phyloP scores from a whole-genome alignment of 2,797 vertebrate species.

The Hydrolagus colliei region DNA sequence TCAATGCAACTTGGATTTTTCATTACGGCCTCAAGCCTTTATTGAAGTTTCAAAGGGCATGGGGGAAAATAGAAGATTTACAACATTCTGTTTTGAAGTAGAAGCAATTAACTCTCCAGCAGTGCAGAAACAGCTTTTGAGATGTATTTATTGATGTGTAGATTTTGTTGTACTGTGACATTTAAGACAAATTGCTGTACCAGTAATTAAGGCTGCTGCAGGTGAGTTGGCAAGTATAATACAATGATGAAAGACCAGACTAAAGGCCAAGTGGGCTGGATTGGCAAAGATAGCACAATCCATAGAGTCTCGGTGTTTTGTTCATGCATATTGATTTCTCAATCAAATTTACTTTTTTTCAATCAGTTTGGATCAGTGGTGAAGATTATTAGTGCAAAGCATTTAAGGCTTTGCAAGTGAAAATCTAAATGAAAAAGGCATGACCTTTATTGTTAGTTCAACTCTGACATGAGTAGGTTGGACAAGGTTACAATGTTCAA shows the following conservation, averaged over 20 bases:
- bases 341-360: constrained; percentile 58
- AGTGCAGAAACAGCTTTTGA: constrained; percentile 58
- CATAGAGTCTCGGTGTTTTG: constrained; percentile 48
- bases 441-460: not conserved
- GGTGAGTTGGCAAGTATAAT: constrained; percentile 53
- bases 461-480: not conserved
- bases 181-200: constrained; percentile 59
- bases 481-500: not conserved
- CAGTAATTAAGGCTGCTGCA: constrained; percentile 54
- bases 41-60: constrained; percentile 10
- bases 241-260: constrained; percentile 51
- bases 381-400: constrained; percentile 47
- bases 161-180: constrained; percentile 58
- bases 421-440: not conserved
- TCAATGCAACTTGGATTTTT: not conserved
- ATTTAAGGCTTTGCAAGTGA: not conserved
- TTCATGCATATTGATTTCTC: constrained; percentile 54
- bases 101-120: constrained; percentile 58
- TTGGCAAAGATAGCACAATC: constrained; percentile 47
- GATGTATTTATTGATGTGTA: constrained; percentile 58
- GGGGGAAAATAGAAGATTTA: constrained; percentile 46
- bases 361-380: constrained; percentile 49
- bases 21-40: not conserved
- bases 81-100: constrained; percentile 47
- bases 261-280: constrained; percentile 49